Conservation (phyloP, 92 coral and sea anemone species). For the Epizoanthus rinbou region DNA sequence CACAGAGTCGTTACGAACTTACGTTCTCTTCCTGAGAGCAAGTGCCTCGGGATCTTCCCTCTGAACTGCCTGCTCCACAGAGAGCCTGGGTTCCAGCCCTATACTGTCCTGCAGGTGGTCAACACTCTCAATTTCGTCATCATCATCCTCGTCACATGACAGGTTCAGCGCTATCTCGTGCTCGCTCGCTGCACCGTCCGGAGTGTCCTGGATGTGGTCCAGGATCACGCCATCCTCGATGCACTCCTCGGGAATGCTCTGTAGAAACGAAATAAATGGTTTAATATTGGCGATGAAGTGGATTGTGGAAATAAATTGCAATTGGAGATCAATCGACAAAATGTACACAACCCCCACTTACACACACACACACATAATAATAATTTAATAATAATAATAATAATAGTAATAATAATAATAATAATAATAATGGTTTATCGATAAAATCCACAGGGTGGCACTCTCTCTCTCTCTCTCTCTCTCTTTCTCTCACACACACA, state of each 20-base stretch:
- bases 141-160: constrained; percentile 53
- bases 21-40: constrained; percentile 98
- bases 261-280: not conserved
- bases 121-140: constrained; percentile 64
- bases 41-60: constrained; percentile 91
- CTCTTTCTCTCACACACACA: too few species aligned
- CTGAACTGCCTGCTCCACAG: constrained; percentile 43
- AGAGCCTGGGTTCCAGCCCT: constrained; percentile 46
- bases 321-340: not conserved
- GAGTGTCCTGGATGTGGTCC: constrained; percentile 41
- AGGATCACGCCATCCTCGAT: constrained; percentile 50
- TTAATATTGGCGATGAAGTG: too few species aligned
- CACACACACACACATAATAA: not conserved
- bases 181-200: constrained; percentile 44
- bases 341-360: not conserved
- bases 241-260: constrained; percentile 88
- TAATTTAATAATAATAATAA: too few species aligned
- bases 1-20: constrained; percentile 35
- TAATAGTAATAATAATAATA: too few species aligned
- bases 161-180: constrained; percentile 40
- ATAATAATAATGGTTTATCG: too few species aligned
- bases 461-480: too few species aligned
- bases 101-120: constrained; percentile 52
- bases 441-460: too few species aligned
- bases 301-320: too few species aligned